phyloP scores from a whole-genome alignment of 2,888 invertebrate species.

The Stenodera caucasica region DNA sequence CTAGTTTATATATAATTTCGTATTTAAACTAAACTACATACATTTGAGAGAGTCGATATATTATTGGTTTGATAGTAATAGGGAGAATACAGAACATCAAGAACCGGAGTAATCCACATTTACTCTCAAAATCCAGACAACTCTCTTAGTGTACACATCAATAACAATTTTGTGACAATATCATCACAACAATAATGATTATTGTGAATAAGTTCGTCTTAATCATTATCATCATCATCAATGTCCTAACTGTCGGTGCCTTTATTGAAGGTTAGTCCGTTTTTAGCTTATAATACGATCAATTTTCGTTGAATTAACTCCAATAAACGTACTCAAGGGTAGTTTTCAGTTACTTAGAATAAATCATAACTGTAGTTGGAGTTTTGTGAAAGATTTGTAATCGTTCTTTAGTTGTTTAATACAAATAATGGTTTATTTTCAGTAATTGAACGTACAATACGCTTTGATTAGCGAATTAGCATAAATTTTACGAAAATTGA shows the following conservation, averaged over 20 bases:
- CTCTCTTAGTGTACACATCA: constrained; percentile 37
- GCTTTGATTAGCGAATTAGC: constrained; percentile 2
- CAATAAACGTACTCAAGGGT: constrained; percentile 3
- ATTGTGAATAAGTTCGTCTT: constrained; percentile 25
- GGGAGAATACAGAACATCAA: constrained; percentile 44
- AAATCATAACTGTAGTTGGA: neutral
- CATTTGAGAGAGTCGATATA: constrained; percentile 35
- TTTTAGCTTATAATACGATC: neutral
- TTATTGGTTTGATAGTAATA: constrained; percentile 41
- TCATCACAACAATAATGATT: constrained; percentile 17
- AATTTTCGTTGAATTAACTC: constrained; percentile 4
- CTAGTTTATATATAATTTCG: constrained; percentile 24
- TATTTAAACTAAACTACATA: constrained; percentile 21
- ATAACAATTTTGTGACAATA: constrained; percentile 22
- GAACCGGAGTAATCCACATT: constrained; percentile 41
- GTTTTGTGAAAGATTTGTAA: neutral
- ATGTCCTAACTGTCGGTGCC: constrained; percentile 18
- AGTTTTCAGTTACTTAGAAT: neutral
- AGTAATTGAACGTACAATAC: neutral
- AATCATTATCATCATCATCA: constrained; percentile 17
- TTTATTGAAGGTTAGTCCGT: constrained; percentile 27
- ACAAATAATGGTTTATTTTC: constrained; percentile 6
- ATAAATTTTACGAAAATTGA: constrained; percentile 6
- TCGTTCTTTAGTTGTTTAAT: constrained; percentile 4
- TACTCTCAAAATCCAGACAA: constrained; percentile 43